Conservation (phyloP, 2,113 vertebrate genomes). For the Pholis gunnellus region DNA sequence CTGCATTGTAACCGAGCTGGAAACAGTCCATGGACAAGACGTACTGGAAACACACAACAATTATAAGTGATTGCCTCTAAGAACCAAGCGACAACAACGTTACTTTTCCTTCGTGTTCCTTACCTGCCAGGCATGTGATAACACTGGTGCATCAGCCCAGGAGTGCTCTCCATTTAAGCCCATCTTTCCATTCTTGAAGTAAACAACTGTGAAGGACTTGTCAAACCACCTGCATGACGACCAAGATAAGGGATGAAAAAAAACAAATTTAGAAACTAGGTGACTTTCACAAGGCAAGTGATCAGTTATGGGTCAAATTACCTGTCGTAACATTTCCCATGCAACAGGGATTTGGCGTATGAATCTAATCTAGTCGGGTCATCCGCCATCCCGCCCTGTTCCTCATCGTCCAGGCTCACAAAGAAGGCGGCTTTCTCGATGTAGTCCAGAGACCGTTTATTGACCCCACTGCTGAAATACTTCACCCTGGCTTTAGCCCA, state of each 20-base stretch:
- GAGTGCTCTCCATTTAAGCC: conserved; percentile 92
- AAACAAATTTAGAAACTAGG: neutral
- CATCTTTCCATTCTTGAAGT: conserved; percentile 90
- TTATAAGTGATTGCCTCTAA: neutral
- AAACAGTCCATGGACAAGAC: conserved; percentile 88
- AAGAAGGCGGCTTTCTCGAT: conserved; percentile 92
- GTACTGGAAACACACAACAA: conserved; percentile 80
- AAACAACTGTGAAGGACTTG: conserved; percentile 89
- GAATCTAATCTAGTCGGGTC: conserved; percentile 85
- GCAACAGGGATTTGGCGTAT: conserved; percentile 89
- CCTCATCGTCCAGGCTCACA: conserved; percentile 87
- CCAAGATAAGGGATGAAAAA: neutral
- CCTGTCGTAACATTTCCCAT: conserved; percentile 92
- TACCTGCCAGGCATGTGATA: conserved; percentile 93
- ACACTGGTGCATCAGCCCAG: conserved; percentile 89
- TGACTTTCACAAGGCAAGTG: neutral
- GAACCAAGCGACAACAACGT: neutral
- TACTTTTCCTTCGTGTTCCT: neutral
- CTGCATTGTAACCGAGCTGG: conserved; percentile 90
- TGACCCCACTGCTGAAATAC: conserved; percentile 84
- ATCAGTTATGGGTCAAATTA: conserved; percentile 40
- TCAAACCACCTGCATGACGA: conserved; percentile 89
- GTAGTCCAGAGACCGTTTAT: conserved; percentile 84
- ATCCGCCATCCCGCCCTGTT: conserved; percentile 85
- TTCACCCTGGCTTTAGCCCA: conserved; percentile 87